Conservation (phyloP, 2,113 vertebrate genomes). For the Felis catus region F.catus_Fca126_mat1.0 CM031413.1:148524501-148525000, state of each 20-base stretch:
- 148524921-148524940: neutral
- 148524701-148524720: neutral
- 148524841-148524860: neutral
- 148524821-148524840: neutral
- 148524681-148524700: neutral
- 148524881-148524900: neutral
- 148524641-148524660: neutral
- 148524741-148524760: neutral
- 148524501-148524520: neutral
- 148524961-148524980: neutral
- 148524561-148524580: neutral
- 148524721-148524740: neutral
- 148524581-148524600: neutral
- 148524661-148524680: neutral
- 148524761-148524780: neutral
- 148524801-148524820: neutral
- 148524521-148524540: neutral
- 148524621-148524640: neutral
- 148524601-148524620: neutral
- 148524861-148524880: neutral
- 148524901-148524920: fast-evolving
- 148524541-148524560: neutral
- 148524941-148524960: neutral
- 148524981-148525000: neutral
- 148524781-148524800: too few relatives aligned